Percentiles rank a stretch among this genome's conserved stretches.
These are phyloP conservation scores for Arge pagana DNA, from an alignment of 2,888 invertebrate species.

Conservation along the genomic window DNA sequence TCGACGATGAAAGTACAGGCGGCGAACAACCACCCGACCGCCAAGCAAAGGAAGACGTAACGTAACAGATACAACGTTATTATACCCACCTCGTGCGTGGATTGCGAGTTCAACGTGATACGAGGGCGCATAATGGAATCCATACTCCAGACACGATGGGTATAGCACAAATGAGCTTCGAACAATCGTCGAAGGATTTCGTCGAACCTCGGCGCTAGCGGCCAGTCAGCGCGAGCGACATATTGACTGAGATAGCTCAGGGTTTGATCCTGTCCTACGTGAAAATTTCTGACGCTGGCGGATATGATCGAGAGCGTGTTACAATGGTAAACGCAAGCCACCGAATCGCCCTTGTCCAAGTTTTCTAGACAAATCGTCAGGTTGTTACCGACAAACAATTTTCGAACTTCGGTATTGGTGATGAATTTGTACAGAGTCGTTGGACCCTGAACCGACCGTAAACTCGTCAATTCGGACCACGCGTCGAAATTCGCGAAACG, in stretches of 20 bases:
- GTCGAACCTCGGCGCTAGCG: neutral
- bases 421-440: neutral
- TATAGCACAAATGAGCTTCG: conserved; percentile 5
- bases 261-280: neutral
- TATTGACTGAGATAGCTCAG: neutral
- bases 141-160: too few species aligned
- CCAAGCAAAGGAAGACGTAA: conserved; percentile 1
- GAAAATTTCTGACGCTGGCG: neutral
- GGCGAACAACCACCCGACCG: neutral
- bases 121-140: too few species aligned
- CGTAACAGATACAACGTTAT: too few species aligned
- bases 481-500: neutral
- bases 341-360: neutral
- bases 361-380: neutral
- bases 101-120: too few species aligned
- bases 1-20: neutral
- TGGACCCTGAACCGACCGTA: neutral
- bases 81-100: too few species aligned
- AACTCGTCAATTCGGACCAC: neutral
- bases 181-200: neutral
- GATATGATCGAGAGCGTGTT: neutral
- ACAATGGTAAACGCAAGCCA: conserved; percentile 4
- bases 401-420: accelerated
- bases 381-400: neutral
- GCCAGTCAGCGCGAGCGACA: conserved; percentile 1